Conservation (phyloP, 2,888 invertebrate genomes). For the Heliconius ethilla region DNA sequence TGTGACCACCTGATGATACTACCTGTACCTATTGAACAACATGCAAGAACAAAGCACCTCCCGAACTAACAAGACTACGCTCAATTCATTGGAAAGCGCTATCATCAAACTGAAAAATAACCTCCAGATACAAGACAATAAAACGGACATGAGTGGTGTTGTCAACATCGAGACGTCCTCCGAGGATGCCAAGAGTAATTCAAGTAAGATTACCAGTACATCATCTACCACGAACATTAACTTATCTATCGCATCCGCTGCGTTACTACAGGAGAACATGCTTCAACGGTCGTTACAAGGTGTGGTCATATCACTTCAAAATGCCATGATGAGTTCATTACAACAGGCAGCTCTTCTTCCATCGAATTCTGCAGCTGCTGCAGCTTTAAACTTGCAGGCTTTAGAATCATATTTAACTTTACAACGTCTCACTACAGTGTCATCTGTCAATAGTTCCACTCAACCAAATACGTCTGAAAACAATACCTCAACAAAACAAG, state of each 20-base stretch:
- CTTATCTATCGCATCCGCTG: constrained; percentile 82
- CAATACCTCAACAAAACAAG: constrained; percentile 81
- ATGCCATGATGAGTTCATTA: constrained; percentile 91
- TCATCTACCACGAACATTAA: constrained; percentile 68
- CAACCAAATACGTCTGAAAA: constrained; percentile 64
- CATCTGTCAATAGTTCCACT: constrained; percentile 75
- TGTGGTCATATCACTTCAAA: constrained; percentile 90
- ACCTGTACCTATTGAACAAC: constrained; percentile 49
- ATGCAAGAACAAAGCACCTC: constrained; percentile 81
- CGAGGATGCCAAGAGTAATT: constrained; percentile 64
- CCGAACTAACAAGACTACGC: constrained; percentile 72
- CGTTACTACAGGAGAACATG: constrained; percentile 84
- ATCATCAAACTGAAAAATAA: constrained; percentile 80
- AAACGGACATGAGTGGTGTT: constrained; percentile 71
- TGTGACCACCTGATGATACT: constrained; percentile 51
- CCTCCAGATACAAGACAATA: constrained; percentile 77
- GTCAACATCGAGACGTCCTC: constrained; percentile 67
- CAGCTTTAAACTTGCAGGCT: constrained; percentile 92
- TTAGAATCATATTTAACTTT: constrained; percentile 92
- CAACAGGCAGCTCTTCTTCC: constrained; percentile 92
- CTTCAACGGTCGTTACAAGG: constrained; percentile 89
- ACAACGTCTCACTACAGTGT: constrained; percentile 88
- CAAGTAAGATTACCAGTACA: constrained; percentile 76
- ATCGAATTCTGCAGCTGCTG: constrained; percentile 91
- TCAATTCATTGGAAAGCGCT: constrained; percentile 79